phyloP scores from a whole-genome alignment of 2,113 vertebrate species.

The Hyperoodon ampullatus region DNA sequence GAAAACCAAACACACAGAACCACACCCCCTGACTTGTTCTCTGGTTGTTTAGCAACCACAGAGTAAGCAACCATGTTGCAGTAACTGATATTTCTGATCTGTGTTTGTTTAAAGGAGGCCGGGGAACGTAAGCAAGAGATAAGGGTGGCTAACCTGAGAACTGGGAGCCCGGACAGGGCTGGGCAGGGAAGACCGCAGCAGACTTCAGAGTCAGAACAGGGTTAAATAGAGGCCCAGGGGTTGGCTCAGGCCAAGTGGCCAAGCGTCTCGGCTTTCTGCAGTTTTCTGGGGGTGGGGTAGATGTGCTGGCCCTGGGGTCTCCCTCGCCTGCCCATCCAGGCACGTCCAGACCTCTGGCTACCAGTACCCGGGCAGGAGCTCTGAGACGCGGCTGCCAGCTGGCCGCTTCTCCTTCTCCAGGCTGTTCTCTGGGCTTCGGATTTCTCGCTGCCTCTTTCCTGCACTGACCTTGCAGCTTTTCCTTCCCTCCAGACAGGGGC shows the following conservation, averaged over 20 bases:
- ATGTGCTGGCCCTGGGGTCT: not conserved
- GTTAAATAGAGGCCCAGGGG: not conserved
- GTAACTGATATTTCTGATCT: not conserved
- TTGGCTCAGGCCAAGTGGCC: not conserved
- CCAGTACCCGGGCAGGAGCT: not conserved
- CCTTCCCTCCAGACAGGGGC: not conserved
- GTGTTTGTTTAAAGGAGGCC: not conserved
- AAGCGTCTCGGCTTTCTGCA: rapidly evolving
- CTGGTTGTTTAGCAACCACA: not conserved
- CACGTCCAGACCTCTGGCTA: not conserved
- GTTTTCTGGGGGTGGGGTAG: not conserved
- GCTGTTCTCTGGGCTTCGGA: conserved; percentile 37
- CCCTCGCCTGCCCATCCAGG: not conserved
- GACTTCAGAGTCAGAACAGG: not conserved
- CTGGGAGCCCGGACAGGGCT: rapidly evolving
- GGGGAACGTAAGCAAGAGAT: not conserved
- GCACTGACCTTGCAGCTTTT: conserved; percentile 71
- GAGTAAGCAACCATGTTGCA: not conserved
- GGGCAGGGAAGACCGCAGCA: not conserved
- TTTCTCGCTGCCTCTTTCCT: conserved; percentile 11
- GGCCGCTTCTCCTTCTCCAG: not conserved
- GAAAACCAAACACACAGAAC: not conserved
- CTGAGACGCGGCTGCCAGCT: conserved; percentile 7
- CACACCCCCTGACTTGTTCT: not conserved
- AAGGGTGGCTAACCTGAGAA: not conserved